Base-by-base conservation (phyloP, 2,888 invertebrate species). In the Aromia moschata region DNA sequence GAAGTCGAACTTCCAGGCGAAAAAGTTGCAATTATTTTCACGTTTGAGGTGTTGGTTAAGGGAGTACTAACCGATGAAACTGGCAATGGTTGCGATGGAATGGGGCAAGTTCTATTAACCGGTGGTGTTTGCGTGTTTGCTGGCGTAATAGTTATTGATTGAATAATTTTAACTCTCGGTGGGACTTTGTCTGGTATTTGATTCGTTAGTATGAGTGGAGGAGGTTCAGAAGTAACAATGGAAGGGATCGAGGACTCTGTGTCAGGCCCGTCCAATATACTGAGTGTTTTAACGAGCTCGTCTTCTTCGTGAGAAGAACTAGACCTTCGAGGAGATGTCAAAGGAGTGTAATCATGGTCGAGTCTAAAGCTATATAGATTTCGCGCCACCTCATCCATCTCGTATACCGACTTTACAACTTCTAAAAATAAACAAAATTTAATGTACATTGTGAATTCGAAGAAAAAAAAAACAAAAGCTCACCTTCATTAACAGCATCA, bases 321-420 rank as follows among this genome's bases (percentile, higher is more conserved):
- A 38, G 43, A 2, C 72, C 85, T 86, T 70, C 85, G 85, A 20
- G 89, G 87, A 56, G 89, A 89, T 25, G 85, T 88, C 31, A 87
- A 84, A 41, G 88, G 85, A 40, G 92, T 92, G 69, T 93, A 93
- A 74, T 92, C 92, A 74, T 93, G 93, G 78, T 93, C 93, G 81
- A 92, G 87, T 73, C 87, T 86, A 69, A 90, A 86, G 70, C 87
- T 83, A 57, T 87, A 82, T 38, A 81, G 70, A 66, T 80, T 79
- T 49, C 77, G 71, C 30, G 75, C 72, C 16, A 81, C 68, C 68
- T 82, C 80, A 64, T 84, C 84, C 74, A 85, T 83, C 17, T 84
- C 83, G 36, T 38, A 25, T 11, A 31, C 54, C 0, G 58, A 33
- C 36, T 56, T 60, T 37, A 64, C 51, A 36, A 67, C 43, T 63